phyloP scores from a whole-genome alignment of 2,888 invertebrate genomes.

The Hartigia nigra region DNA sequence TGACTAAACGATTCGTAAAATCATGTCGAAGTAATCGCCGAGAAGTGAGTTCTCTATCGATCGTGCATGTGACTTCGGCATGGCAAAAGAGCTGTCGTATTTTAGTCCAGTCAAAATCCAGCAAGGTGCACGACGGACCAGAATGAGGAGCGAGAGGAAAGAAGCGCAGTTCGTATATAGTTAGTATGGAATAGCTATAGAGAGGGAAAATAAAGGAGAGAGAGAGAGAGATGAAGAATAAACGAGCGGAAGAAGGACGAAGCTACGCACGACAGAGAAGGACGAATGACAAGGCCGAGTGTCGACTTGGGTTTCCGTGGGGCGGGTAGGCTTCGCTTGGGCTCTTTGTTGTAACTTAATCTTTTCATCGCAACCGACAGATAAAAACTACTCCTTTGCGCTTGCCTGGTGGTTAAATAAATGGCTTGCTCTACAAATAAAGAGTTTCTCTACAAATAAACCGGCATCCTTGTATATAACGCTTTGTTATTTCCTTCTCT shows the following conservation, averaged over 20 bases:
- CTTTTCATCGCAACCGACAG: slow-evolving; percentile 28
- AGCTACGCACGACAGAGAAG: not conserved
- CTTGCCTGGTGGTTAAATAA: slow-evolving; percentile 13
- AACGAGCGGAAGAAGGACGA: slow-evolving; percentile 14
- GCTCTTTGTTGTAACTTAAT: slow-evolving; percentile 31
- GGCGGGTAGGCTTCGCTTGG: slow-evolving; percentile 9
- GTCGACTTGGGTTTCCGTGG: slow-evolving; percentile 27
- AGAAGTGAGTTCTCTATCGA: not conserved
- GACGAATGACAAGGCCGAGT: slow-evolving; percentile 17
- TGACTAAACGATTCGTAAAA: not conserved
- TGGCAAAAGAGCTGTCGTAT: not conserved
- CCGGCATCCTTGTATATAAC: not conserved
- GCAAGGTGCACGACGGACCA: not conserved
- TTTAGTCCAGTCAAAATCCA: not conserved
- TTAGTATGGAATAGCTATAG: not conserved
- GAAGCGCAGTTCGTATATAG: not conserved
- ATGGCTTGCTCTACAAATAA: slow-evolving; percentile 12
- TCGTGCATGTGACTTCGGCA: not conserved
- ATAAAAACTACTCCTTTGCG: slow-evolving; percentile 11
- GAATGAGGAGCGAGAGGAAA: not conserved
- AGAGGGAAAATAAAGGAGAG: not conserved
- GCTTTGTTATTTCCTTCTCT: not conserved
- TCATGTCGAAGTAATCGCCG: not conserved
- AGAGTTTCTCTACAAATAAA: slow-evolving; percentile 13
- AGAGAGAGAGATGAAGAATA: slow-evolving; percentile 15